Conservation (phyloP, 2,113 vertebrate genomes). For the Ursus arctos region DNA sequence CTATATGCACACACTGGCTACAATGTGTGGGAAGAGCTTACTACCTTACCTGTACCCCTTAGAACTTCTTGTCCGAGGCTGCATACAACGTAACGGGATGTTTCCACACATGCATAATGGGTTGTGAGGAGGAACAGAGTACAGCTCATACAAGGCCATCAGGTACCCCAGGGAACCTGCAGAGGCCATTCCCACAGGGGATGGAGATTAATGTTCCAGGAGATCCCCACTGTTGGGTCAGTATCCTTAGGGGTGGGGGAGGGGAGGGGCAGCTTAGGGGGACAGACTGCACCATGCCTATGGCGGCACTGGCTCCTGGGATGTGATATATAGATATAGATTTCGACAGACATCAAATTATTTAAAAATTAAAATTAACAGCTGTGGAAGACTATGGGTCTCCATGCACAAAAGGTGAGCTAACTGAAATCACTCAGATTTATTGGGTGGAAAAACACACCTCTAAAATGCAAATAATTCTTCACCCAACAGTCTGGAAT, state of each 20-base stretch:
- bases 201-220: neutral
- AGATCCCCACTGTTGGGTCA: neutral
- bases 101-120: neutral
- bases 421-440: conserved; percentile 68
- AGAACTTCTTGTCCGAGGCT: neutral
- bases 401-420: conserved; percentile 48
- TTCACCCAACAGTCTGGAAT: conserved; percentile 72
- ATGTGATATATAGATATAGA: neutral
- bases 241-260: too few relatives aligned
- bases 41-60: neutral
- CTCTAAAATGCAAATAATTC: conserved; percentile 76
- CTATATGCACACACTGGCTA: neutral
- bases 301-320: neutral
- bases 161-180: neutral
- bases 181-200: neutral
- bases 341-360: conserved; percentile 53
- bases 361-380: conserved; percentile 77
- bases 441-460: conserved; percentile 66
- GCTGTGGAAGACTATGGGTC: conserved; percentile 50
- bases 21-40: neutral
- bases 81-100: neutral
- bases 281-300: neutral
- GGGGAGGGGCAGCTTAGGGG: neutral
- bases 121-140: neutral
- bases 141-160: neutral